Base-by-base conservation (phyloP, 2,113 vertebrate species). In the Ptilorrhoa leucosticta region DNA sequence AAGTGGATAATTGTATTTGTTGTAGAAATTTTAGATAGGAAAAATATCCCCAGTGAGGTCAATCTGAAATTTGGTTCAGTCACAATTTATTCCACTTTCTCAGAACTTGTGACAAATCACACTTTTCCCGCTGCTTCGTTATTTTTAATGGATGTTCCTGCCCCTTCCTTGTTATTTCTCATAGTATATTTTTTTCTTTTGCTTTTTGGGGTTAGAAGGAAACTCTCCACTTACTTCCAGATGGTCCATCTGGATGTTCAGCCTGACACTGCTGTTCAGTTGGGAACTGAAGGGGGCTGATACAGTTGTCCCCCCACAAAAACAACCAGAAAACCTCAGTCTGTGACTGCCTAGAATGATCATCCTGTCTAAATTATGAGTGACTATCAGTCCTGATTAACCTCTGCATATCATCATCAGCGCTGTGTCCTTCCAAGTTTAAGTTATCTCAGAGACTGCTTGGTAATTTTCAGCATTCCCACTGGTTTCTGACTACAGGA, bases 391-490 rank as follows among this genome's bases (percentile, higher is more conserved):
- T 81, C 69, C 45, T 61, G 68, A 81, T 81, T 94, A 89, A 66
- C 58, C 54, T 90, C 56, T 57, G 68, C 11, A 17, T n/a, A 61
- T 44, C 37, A 48, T 17, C 48, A 84, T 66, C 57, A 60, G 39
- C 64, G 56, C 42, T 56, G n/a, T 33, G 58, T 39, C 83, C 65
- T 94, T 92, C 82, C 90, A 94, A 72, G 56, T 80, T 75, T 21
- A 87, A 22, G 44, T 35, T 83, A 76, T 87, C 54, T 93, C 42
- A 65, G 87, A 89, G 63, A 57, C 37, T 91, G 65, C 80, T 4
- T 76, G 61, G 56, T 95, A 81, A 94, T 88, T 91, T 96, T 86
- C 65, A 94, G 89, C 72, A 77, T 79, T 93, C 71, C 53, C 81
- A 54, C 56, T 85, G 83, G 42, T 73, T 53, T 71, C n/a, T 56